Percentiles rank a stretch among this genome's conserved stretches.
Evolutionary conservation across 2,113 vertebrate genomes (phyloP).

Genomic region (Stigmatopora argus): DNA sequence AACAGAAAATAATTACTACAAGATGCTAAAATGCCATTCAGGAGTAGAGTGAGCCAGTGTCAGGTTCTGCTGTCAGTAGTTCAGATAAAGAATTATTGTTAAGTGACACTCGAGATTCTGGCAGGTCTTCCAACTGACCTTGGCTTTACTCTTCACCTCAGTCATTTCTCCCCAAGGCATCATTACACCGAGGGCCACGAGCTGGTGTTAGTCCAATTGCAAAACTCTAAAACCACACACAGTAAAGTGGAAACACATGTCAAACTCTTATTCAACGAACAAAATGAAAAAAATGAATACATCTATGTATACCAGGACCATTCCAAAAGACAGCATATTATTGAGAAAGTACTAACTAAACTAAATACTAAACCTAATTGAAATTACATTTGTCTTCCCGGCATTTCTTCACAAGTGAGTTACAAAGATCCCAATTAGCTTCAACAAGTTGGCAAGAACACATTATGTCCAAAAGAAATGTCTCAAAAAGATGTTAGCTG

Average conservation of each 20-base stretch:
- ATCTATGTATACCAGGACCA: constrained; percentile 7
- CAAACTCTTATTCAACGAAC: constrained; percentile 13
- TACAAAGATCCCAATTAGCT: constrained; percentile 47
- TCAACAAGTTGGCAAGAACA: constrained; percentile 51
- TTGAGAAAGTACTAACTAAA: background rate
- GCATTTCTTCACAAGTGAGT: constrained; percentile 42
- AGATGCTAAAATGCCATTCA: background rate
- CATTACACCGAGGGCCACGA: constrained; percentile 15
- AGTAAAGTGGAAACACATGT: constrained; percentile 22
- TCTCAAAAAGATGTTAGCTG: constrained; percentile 38
- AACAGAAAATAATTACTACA: background rate
- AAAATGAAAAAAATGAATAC: constrained; percentile 1
- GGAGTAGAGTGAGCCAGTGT: background rate
- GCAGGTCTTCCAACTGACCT: constrained; percentile 26
- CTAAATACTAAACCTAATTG: constrained; percentile 22
- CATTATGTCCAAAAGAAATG: constrained; percentile 49
- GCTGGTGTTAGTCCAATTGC: constrained; percentile 14
- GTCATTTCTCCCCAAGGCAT: constrained; percentile 22
- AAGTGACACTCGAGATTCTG: constrained; percentile 8
- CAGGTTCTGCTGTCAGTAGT: background rate
- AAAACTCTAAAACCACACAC: constrained; percentile 14
- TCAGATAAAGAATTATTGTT: constrained; percentile 6
- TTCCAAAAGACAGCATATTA: constrained; percentile 10
- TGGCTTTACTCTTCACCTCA: constrained; percentile 18
- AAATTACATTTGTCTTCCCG: constrained; percentile 41